Base-by-base conservation (phyloP, 2,113 vertebrate genomes). In the Recurvirostra avosetta region DNA sequence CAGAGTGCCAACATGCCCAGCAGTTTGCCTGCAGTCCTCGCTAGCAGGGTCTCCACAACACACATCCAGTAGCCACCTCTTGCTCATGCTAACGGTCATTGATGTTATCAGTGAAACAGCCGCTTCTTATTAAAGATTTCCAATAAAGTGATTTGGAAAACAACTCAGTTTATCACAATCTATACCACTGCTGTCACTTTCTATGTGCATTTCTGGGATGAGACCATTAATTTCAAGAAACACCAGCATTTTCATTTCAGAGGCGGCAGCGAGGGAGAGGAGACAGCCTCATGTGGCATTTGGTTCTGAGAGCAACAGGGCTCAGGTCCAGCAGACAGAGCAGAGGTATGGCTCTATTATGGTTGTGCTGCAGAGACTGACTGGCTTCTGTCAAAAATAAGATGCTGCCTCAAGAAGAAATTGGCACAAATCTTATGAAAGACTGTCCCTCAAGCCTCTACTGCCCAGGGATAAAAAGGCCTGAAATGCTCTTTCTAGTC, bases 71-170 rank as follows among this genome's bases (percentile, higher is more conserved):
- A 73, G 17, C 29, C 72, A 30, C 50, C 65, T 62, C 5, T 0
- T 32, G 38, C 43, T 88, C 75, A 11, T 29, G 15, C 12, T 47
- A 21, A 77, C 34, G 17, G 63, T 36, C 68, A 52, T 58, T 1
- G 0, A 29, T 34, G 34, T 32, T 45, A 83, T 41, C 52, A 43
- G 15, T 40, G 86, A 82, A 92, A 91, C 53, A 65, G 9, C 18
- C n/a, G 34, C 38, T 78, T 41, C 61, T 95, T n/a, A 29, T 62
- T 63, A 86, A 90, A 90, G 86, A 71, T 94, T 96, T 93, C 87
- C 85, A 40, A 45, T 70, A 55, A 59, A 21, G 34, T 12, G 19
- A 66, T 68, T 38, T 0, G 0, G 67, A 83, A 93, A 90, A 80
- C 50, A 65, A 15, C 21, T 73, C 58, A 1, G 22, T 93, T 72